Conservation (phyloP, 2,888 invertebrate species). For the Drosophila maculinotata region DNA sequence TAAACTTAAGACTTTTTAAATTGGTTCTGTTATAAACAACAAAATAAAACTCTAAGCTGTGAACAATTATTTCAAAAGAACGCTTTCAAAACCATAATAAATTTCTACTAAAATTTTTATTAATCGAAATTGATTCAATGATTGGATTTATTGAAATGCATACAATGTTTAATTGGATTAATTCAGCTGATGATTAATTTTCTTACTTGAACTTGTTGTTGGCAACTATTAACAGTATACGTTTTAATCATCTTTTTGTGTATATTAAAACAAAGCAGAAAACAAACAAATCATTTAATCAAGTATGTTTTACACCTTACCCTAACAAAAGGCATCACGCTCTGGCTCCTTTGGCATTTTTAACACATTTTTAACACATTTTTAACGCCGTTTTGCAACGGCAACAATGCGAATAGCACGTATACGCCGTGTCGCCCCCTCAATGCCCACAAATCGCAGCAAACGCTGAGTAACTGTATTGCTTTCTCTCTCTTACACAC, state of each 20-base stretch:
- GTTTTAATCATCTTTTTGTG: not conserved
- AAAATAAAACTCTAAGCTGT: not conserved
- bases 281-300: slow-evolving; percentile 54
- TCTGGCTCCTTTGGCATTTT: slow-evolving; percentile 43
- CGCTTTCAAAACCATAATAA: not conserved
- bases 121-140: no score
- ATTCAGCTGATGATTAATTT: not conserved
- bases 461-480: slow-evolving; percentile 39
- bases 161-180: not conserved
- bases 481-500: slow-evolving; percentile 4
- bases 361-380: slow-evolving; percentile 74
- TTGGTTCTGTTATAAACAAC: not conserved
- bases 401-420: slow-evolving; percentile 48
- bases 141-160: no score
- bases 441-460: not conserved
- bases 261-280: slow-evolving; percentile 15
- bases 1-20: not conserved
- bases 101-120: no score
- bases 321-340: slow-evolving; percentile 42
- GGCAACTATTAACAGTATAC: not conserved
- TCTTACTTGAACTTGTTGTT: not conserved
- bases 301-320: slow-evolving; percentile 27
- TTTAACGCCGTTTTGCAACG: slow-evolving; percentile 69
- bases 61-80: not conserved
- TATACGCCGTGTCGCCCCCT: slow-evolving; percentile 35